Base-by-base conservation (phyloP, 92 coral and sea anemone species). In the Parazoanthus atlanticus region DNA sequence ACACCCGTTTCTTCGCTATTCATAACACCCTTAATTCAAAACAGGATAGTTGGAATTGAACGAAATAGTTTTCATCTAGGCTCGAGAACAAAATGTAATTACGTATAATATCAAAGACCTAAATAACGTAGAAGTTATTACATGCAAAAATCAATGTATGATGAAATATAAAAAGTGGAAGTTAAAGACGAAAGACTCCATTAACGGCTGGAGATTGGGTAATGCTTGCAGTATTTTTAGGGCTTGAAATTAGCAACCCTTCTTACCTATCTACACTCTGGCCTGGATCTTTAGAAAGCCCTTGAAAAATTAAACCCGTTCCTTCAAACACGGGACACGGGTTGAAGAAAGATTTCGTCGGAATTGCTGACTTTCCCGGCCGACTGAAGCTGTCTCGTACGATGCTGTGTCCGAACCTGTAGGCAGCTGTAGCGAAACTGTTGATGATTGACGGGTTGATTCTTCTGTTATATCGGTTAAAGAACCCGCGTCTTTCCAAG, bases 321-420 rank as follows among this genome's bases (percentile, higher is more conserved):
- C 90, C 86, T 78, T 78, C 74, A 66, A 61, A 88, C 85, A 88
- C 47, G 30, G 90, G 75, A 21, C 29, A 38, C 26, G 90, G 87
- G 25, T 88, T 70, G 54, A 88, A 88, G 40, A 81, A 88, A 19
- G 79, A 5, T 12, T 58, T 88, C 6, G n/a, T 56, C 19, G 87
- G 61, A 49, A 80, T 82, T 25, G 67, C 26, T n/a, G 82, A 43
- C 13, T 73, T 28, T 74, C 31, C 46, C 33, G 52, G 41, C 36
- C 77, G 88, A 9, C 84, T 64, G 47, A 89, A 89, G 1, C 32
- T 32, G 17, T 84, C 38, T 43, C 84, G 74, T 28, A 89, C 70
- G 65, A 89, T 25, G 33, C 70, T 36, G 84, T 89, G 91, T 6
- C 91, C 91, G 38, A 89, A 47, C 30, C 91, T 49, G 30, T 82